A percentile compares a stretch with the other conserved stretches of the same genome.
phyloP scores from a whole-genome alignment of 2,888 invertebrate species.

The Lumbricus terrestris region DNA sequence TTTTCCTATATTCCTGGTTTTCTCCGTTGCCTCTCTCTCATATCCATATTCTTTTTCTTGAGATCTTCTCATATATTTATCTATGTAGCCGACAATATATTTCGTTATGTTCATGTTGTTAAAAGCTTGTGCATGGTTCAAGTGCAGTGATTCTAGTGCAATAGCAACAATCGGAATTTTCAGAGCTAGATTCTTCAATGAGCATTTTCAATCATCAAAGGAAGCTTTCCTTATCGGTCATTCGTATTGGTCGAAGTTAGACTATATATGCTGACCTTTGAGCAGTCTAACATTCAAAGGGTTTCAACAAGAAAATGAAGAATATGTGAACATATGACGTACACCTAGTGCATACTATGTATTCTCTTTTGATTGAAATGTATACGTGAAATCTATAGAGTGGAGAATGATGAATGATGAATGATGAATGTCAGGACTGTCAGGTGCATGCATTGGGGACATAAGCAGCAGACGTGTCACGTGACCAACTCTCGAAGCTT shows the following conservation, averaged over 20 bases:
- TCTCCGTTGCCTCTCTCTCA: no score
- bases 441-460: background rate
- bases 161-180: no score
- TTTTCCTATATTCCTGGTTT: no score
- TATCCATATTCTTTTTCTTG: no score
- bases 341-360: background rate
- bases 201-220: background rate
- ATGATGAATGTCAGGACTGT: background rate
- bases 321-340: background rate
- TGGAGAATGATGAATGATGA: background rate
- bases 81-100: no score
- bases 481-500: background rate
- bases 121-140: no score
- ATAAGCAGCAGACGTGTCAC: background rate
- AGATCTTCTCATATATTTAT: no score
- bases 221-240: background rate
- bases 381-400: background rate
- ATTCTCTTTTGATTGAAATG: background rate
- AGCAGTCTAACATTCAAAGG: background rate
- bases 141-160: no score
- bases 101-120: no score
- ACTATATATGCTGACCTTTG: background rate
- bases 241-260: background rate
- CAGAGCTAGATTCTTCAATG: no score
- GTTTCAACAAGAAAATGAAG: background rate